Percentiles rank a stretch among this genome's conserved stretches.
phyloP scores from a whole-genome alignment of 2,888 invertebrate genomes.

The Heliconius erato region DNA sequence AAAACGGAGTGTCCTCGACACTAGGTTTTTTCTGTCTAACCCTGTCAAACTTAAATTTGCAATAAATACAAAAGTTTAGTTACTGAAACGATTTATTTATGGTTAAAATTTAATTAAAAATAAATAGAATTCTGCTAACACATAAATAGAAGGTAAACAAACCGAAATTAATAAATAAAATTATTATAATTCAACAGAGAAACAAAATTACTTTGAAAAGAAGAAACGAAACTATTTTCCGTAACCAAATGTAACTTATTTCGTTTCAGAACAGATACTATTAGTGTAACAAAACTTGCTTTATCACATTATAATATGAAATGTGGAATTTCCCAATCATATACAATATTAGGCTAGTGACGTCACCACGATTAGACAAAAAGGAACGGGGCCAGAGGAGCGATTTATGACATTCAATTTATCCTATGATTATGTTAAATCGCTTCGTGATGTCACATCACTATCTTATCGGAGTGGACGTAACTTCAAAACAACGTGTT shows the following conservation, averaged over 20 bases:
- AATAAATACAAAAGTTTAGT: no score
- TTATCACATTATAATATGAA: not conserved
- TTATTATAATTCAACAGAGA: no score
- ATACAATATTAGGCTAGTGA: conserved; percentile 11
- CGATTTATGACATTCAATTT: conserved; percentile 55
- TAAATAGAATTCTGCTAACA: no score
- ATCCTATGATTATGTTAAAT: conserved; percentile 54
- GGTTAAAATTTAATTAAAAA: no score
- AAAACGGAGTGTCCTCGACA: not conserved
- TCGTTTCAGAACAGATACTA: not conserved
- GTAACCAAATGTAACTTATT: not conserved
- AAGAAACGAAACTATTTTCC: not conserved
- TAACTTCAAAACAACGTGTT: conserved; percentile 49
- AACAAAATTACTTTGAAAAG: no score
- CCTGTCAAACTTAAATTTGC: no score
- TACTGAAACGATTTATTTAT: no score
- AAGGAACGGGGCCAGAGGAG: conserved; percentile 37
- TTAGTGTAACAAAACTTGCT: not conserved
- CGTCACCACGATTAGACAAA: conserved; percentile 38
- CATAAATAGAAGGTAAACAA: no score
- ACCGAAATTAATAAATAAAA: no score
- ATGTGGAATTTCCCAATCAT: not conserved
- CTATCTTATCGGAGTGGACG: conserved; percentile 64
- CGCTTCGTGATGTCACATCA: conserved; percentile 58
- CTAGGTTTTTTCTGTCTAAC: not conserved